Evolutionary conservation across 2,113 vertebrate genomes (phyloP), one percentile per base, ranked within the genome.

Genomic region (Lipophrys pholis): DNA sequence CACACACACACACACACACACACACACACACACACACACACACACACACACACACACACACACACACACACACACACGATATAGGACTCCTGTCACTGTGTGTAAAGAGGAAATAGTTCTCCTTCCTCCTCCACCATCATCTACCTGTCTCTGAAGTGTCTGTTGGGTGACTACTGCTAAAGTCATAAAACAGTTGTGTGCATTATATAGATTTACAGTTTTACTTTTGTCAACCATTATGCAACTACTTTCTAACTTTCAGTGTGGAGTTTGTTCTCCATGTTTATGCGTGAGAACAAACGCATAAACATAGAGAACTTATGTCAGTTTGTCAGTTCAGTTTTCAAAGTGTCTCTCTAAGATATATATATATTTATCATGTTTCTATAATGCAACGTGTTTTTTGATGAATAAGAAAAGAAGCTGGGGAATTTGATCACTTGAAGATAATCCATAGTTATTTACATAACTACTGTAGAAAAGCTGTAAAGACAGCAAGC

Each of bases 381-480:
- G 21, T 30, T 30, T 30, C 21, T 30, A 30, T 30, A 30, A 30
- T 30, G 21, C 21, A 30, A 30, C 2, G 21, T 49, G 35, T 65
- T 82, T 65, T 40, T 15, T 73, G 69, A 78, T 75, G 74, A 86
- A 83, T 73, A 46, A 30, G 74, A 85, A 81, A 81, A 54, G 72
- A 79, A 57, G 53, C 54, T 17, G 16, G 5, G 42, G 72, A 75
- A 69, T 79, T 49, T 62, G 68, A 53, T 73, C 64, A 56, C 30
- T 21, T 48, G 84, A 69, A 85, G 81, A 89, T 89, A 90, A 93
- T 87, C 87, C 11, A 90, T 88, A 80, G 45, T 69, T 69, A 92
- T 90, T 89, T 81, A 71, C 71, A 76, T 85, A 84, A 81, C 68
- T 46, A 61, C 68, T 68, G 79, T 88, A 89, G 89, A 90, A 30